Evolutionary conservation across 1,140 invertebrate species (phyloP).

Genomic region (Drosophila ironensis): DNA sequence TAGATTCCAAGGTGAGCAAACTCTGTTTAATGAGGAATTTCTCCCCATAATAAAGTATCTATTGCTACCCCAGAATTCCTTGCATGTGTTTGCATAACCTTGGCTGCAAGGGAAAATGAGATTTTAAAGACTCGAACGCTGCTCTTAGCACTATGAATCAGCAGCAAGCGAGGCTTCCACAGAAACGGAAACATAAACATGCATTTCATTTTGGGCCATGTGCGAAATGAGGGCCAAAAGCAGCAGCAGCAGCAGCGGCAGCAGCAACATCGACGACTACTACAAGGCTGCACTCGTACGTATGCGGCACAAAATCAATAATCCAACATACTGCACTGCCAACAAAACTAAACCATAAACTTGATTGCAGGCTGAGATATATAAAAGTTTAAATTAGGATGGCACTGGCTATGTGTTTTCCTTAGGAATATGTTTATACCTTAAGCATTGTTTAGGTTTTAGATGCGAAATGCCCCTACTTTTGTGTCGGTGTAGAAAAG

Average conservation of each 20-base stretch:
- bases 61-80: neutral
- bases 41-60: neutral
- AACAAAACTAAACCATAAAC: neutral
- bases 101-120: conserved; percentile 5
- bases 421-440: no score
- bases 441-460: no score
- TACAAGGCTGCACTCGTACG: conserved; percentile 40
- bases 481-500: neutral
- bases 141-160: conserved; percentile 33
- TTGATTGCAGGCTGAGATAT: neutral
- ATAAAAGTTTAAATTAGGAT: no score
- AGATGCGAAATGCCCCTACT: no score
- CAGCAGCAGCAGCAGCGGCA: conserved; percentile 8
- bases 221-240: conserved; percentile 52
- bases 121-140: conserved; percentile 10
- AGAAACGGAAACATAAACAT: conserved; percentile 48
- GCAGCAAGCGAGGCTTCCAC: conserved; percentile 44
- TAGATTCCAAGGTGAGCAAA: neutral
- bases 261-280: conserved; percentile 19
- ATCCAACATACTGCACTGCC: conserved; percentile 17
- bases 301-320: conserved; percentile 69
- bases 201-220: conserved; percentile 58
- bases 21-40: neutral
- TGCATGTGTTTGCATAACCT: conserved; percentile 14
- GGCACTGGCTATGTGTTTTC: no score